These are phyloP conservation scores for Coregonus clupeaformis DNA, from an alignment of 2,113 vertebrate species.

Conservation along the genomic window DNA sequence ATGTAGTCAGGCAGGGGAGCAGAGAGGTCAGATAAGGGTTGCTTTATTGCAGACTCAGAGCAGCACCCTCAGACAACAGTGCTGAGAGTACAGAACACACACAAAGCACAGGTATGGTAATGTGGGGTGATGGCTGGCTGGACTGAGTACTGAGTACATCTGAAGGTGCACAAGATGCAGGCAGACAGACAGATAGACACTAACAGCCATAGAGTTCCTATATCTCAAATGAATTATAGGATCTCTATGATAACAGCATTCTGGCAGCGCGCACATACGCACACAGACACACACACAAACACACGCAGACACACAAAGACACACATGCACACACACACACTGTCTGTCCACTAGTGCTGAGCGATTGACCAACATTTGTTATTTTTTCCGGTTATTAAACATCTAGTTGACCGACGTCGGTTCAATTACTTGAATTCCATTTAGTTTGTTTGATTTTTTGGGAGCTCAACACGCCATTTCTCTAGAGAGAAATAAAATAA, in stretches of 20 bases:
- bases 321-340: slow-evolving; percentile 12
- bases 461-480: no score
- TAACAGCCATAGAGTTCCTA: no score
- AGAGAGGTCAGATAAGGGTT: slow-evolving; percentile 35
- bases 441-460: no score
- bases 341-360: not conserved
- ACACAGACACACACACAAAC: not conserved
- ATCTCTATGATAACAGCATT: not conserved
- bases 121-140: not conserved
- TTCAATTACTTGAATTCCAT: no score
- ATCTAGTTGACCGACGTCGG: no score
- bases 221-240: no score
- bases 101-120: not conserved
- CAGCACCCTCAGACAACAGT: not conserved
- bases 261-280: not conserved
- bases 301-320: not conserved
- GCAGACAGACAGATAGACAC: not conserved
- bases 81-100: slow-evolving; percentile 4
- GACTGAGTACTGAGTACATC: not conserved
- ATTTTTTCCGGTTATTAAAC: no score
- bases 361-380: no score
- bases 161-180: no score
- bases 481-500: no score
- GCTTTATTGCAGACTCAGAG: slow-evolving; percentile 25
- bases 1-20: not conserved